Conservation (phyloP, 35 echinoderm and acorn worm species). For the Ophiothrix spiculata region DNA sequence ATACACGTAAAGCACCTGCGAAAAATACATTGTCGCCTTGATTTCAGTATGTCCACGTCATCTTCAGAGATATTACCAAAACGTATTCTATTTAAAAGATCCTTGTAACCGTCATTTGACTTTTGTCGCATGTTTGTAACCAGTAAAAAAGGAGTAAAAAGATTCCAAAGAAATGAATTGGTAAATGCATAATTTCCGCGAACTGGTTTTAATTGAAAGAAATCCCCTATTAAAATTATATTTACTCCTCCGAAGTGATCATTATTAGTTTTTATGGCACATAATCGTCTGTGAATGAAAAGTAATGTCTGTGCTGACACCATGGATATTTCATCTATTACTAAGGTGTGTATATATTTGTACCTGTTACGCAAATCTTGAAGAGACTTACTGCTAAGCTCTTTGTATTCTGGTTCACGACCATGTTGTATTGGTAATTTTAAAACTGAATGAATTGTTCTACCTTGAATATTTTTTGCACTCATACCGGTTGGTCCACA, state of each 20-base stretch:
- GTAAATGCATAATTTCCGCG: not conserved
- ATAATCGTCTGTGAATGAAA: not conserved
- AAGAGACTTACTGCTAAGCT: not conserved
- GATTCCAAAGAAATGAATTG: not conserved
- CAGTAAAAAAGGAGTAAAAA: not conserved
- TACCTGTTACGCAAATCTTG: not conserved
- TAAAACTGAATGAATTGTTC: not conserved
- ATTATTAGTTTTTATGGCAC: not conserved
- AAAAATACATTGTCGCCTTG: not conserved
- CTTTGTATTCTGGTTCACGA: not conserved
- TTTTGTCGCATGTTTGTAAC: not conserved
- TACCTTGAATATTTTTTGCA: not conserved
- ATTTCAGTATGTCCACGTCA: not conserved
- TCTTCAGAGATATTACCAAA: not conserved
- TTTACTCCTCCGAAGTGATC: not conserved
- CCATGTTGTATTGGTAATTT: not conserved
- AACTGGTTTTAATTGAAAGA: not conserved
- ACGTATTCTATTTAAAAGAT: not conserved
- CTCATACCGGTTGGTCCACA: not conserved
- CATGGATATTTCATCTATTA: not conserved
- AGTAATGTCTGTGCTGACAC: not conserved
- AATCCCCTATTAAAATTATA: not conserved
- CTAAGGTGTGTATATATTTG: not conserved
- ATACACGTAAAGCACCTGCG: not conserved
- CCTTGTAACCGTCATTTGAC: not conserved